Conservation (phyloP, 1,140 invertebrate genomes). For the Ctenoplectra terminalis region DNA sequence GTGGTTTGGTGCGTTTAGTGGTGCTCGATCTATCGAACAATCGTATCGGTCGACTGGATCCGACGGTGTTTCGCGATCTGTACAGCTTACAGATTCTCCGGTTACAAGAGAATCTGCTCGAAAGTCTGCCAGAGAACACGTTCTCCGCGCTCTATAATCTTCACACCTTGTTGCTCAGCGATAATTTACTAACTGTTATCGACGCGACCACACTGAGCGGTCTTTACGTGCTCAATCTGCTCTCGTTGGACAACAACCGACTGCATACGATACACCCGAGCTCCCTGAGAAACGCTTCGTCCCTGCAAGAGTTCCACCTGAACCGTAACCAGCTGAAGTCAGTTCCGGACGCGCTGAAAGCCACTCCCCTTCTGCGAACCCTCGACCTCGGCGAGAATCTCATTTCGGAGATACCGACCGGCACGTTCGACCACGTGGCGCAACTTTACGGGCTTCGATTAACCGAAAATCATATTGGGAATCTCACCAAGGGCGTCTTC, state of each 20-base stretch:
- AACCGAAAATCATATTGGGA: slow-evolving; percentile 94
- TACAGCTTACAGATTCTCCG: slow-evolving; percentile 92
- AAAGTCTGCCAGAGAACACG: slow-evolving; percentile 91
- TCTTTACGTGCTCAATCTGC: slow-evolving; percentile 88
- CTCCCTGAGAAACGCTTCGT: slow-evolving; percentile 92
- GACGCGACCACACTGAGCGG: slow-evolving; percentile 91
- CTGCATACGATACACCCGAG: slow-evolving; percentile 90
- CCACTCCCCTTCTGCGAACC: slow-evolving; percentile 91
- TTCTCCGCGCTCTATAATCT: slow-evolving; percentile 92
- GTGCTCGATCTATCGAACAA: slow-evolving; percentile 93
- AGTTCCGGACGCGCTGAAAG: slow-evolving; percentile 92
- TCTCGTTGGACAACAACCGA: slow-evolving; percentile 93
- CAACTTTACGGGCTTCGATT: slow-evolving; percentile 92
- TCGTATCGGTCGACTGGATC: slow-evolving; percentile 90
- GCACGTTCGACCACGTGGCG: slow-evolving; percentile 90
- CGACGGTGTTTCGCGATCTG: slow-evolving; percentile 90
- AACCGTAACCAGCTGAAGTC: slow-evolving; percentile 92
- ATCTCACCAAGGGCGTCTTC: slow-evolving; percentile 92
- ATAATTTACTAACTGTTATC: slow-evolving; percentile 91
- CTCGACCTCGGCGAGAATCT: slow-evolving; percentile 95
- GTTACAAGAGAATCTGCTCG: slow-evolving; percentile 92
- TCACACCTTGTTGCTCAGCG: slow-evolving; percentile 92
- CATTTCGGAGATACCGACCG: slow-evolving; percentile 91
- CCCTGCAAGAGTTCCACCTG: slow-evolving; percentile 93
- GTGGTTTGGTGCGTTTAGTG: slow-evolving; percentile 90